Evolutionary conservation across 2,888 invertebrate genomes (phyloP), one percentile per base, ranked within the genome.

Genomic region (Oeneis ivallda): DNA sequence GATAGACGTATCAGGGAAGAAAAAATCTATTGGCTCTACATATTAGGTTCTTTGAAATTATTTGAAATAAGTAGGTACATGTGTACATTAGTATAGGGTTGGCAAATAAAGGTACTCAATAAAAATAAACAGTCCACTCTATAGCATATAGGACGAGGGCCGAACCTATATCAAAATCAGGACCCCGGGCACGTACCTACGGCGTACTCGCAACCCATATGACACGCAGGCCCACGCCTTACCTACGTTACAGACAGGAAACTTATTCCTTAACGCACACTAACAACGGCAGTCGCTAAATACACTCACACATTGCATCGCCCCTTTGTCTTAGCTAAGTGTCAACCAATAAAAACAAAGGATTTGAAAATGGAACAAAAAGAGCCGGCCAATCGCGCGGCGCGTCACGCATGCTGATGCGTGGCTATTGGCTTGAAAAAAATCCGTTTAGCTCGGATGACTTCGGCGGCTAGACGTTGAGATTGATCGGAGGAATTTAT

Each of bases 271-370:
- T 62, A 62, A 62, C 62, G 62, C 68, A 69, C 71, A 71, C 75
- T 72, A 54, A 34, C 65, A 60, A 43, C n/a, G 37, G 10, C 37
- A 75, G 76, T 78, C 78, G 77, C 79, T 82, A 82, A 83, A 84
- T 83, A 81, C 82, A 86, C 90, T 76, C 90, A 89, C 86, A 87
- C 87, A 85, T 71, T 75, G 71, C 75, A 78, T 82, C 87, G 85
- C 89, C 92, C 92, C 91, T 89, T 92, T 92, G 92, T 92, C 91
- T 92, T 92, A 92, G 88, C 87, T 89, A 91, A 92, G 92, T 92
- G 92, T 91, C 92, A 91, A 92, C 92, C 92, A 92, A 92, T 92
- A 92, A 92, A 92, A 92, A 92, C 92, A 92, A 92, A 92, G 92
- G 92, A 90, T 87, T 87, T 84, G 83, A 89, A 91, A 90, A 90